A percentile compares a stretch with the other conserved stretches of the same genome.
phyloP scores from a whole-genome alignment of 2,797 vertebrate species.

The Brachymystax lenok region DNA sequence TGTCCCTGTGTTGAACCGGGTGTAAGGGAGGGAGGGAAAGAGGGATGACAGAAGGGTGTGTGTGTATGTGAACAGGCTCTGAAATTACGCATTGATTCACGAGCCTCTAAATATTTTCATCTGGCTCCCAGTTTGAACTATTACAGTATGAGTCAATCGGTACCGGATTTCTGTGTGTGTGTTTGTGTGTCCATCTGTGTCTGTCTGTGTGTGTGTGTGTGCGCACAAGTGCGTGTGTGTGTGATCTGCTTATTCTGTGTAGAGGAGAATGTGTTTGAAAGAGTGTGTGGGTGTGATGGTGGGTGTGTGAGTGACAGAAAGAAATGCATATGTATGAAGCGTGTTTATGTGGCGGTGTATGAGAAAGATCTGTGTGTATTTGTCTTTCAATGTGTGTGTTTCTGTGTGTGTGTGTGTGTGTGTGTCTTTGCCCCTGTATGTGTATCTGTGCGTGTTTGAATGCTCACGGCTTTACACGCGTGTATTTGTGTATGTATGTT shows the following conservation, averaged over 20 bases:
- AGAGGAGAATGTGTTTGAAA: neutral
- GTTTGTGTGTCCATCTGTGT: rapidly evolving
- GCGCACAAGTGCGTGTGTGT: conserved; percentile 28
- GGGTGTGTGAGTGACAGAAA: conserved; percentile 14
- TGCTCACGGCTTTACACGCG: neutral
- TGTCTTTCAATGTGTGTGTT: conserved; percentile 28
- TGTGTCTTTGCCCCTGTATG: conserved; percentile 40
- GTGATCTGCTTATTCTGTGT: neutral
- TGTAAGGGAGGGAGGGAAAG: conserved; percentile 25
- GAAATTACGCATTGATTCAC: conserved; percentile 76
- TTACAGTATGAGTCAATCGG: conserved; percentile 69
- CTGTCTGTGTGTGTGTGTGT: conserved; percentile 22
- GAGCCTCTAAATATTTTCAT: conserved; percentile 72
- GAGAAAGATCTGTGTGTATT: too few relatives aligned
- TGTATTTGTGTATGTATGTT: conserved; percentile 32
- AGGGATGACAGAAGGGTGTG: conserved; percentile 8
- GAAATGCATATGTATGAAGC: too few relatives aligned
- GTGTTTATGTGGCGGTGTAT: too few relatives aligned
- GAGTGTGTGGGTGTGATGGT: conserved; percentile 7
- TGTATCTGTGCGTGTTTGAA: conserved; percentile 45
- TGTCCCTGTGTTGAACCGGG: conserved; percentile 63
- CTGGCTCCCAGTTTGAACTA: conserved; percentile 59
- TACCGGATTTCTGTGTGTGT: conserved; percentile 11
- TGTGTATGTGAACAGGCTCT: conserved; percentile 56
- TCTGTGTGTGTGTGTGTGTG: conserved; percentile 20